These are phyloP conservation scores for Oxytorus armatus DNA, from an alignment of 2,888 invertebrate genomes.

Conservation along the genomic window DNA sequence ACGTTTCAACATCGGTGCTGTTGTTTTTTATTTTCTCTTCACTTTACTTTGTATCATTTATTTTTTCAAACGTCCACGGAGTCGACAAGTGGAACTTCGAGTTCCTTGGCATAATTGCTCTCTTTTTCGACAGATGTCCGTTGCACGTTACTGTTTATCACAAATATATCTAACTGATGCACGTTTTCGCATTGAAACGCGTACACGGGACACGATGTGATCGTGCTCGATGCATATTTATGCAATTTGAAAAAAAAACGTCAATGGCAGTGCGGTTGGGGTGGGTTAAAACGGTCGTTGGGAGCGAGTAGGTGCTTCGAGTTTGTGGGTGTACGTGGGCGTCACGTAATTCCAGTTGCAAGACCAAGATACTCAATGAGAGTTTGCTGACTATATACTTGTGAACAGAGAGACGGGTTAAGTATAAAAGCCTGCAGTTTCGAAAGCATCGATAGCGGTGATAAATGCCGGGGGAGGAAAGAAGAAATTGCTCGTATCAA, in stretches of 20 bases:
- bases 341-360: slow-evolving; percentile 61
- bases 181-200: slow-evolving; percentile 37
- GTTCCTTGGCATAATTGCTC: slow-evolving; percentile 12
- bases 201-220: slow-evolving; percentile 44
- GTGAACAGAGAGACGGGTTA: slow-evolving; percentile 38
- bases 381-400: slow-evolving; percentile 29
- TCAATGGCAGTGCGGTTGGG: slow-evolving; percentile 6
- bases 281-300: not conserved
- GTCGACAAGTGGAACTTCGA: slow-evolving; percentile 4
- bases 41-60: not conserved
- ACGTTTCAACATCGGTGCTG: too few species aligned
- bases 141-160: not conserved
- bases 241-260: slow-evolving; percentile 40
- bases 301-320: slow-evolving; percentile 24
- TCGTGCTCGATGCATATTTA: slow-evolving; percentile 63
- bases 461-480: not conserved
- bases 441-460: slow-evolving; percentile 1
- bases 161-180: slow-evolving; percentile 2
- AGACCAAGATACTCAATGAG: slow-evolving; percentile 45
- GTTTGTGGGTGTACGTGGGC: slow-evolving; percentile 54
- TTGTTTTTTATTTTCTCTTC: not conserved
- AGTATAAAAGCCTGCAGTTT: slow-evolving; percentile 34
- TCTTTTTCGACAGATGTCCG: slow-evolving; percentile 16
- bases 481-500: slow-evolving; percentile 21
- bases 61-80: not conserved